phyloP scores from a whole-genome alignment of 92 coral and sea anemone species.

The Hydrozoanthus gracilis region DNA sequence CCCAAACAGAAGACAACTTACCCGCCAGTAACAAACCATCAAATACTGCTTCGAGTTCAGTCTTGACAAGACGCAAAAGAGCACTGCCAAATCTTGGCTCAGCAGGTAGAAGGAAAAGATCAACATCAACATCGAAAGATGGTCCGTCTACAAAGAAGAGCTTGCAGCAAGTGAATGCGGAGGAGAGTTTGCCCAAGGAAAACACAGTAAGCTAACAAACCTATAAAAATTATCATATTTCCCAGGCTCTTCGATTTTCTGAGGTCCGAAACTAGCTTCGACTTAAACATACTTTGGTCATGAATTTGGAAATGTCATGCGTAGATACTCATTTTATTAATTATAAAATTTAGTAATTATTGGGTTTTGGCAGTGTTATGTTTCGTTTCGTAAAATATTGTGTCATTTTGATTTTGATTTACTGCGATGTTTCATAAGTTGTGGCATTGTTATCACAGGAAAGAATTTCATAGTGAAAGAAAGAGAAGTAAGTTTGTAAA shows the following conservation, averaged over 20 bases:
- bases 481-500: too few species aligned
- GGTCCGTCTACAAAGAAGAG: constrained; percentile 37
- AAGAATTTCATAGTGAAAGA: too few species aligned
- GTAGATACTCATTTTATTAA: too few species aligned
- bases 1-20: background rate
- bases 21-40: background rate
- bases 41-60: constrained; percentile 10
- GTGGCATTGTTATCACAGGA: too few species aligned
- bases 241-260: background rate
- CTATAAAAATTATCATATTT: too few species aligned
- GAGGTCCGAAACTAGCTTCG: background rate
- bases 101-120: constrained; percentile 60
- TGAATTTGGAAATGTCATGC: too few species aligned
- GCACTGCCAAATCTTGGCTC: constrained; percentile 76
- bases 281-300: too few species aligned
- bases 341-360: too few species aligned
- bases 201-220: constrained; percentile 9
- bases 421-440: too few species aligned
- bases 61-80: constrained; percentile 66
- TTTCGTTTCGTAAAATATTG: too few species aligned
- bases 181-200: constrained; percentile 20
- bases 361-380: too few species aligned
- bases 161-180: background rate
- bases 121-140: constrained; percentile 62
- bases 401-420: too few species aligned